Evolutionary conservation across 2,113 vertebrate genomes (phyloP).

Genomic region (Syrmaticus mikado): DNA sequence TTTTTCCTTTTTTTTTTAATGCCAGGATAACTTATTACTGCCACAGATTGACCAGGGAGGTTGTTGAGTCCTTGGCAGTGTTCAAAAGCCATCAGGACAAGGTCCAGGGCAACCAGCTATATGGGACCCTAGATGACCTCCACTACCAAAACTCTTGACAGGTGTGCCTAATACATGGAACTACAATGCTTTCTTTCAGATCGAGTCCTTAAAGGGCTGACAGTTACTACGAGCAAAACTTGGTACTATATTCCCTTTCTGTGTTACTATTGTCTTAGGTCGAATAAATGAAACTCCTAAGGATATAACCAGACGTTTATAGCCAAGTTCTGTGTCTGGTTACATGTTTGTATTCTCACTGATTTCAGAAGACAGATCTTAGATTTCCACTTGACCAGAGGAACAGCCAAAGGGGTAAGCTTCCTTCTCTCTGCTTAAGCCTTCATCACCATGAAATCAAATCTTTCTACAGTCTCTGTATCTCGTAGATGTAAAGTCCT

Average conservation of each 20-base stretch:
- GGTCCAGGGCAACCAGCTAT: neutral
- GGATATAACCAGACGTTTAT: neutral
- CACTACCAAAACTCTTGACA: neutral
- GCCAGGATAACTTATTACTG: neutral
- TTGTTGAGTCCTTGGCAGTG: neutral
- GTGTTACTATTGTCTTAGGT: neutral
- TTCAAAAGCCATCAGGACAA: neutral
- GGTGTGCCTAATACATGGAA: fast-evolving
- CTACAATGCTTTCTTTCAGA: neutral
- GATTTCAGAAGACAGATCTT: conserved; percentile 27
- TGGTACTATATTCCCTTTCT: neutral
- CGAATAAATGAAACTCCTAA: conserved; percentile 18
- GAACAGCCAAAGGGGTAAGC: conserved; percentile 25
- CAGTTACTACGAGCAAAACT: neutral
- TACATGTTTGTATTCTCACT: neutral
- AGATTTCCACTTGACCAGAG: conserved; percentile 1
- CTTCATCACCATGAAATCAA: neutral
- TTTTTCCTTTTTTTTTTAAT: neutral
- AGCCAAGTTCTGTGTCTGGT: conserved; percentile 14
- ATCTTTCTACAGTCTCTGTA: neutral
- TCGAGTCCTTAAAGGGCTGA: neutral
- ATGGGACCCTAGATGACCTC: neutral
- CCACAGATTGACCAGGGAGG: neutral
- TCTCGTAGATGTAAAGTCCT: neutral
- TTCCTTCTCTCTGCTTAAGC: neutral